These are phyloP conservation scores for Capra hircus DNA, from an alignment of 2,113 vertebrate genomes.

Conservation along the genomic window DNA sequence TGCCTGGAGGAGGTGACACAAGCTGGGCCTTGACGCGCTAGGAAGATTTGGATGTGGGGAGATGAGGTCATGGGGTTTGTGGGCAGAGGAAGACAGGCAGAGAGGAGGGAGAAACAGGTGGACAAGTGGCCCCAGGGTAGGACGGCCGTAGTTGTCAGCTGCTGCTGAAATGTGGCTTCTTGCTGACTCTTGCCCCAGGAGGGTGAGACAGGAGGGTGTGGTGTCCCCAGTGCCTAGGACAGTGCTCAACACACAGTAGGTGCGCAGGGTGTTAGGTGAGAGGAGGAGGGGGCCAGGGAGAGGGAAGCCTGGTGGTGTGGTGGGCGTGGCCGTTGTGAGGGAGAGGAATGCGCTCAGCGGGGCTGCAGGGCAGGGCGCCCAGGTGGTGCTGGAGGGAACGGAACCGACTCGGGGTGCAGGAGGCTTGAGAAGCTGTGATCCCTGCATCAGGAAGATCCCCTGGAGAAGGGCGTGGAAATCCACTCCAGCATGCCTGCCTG, in stretches of 20 bases:
- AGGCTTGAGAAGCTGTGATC: background rate
- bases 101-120: background rate
- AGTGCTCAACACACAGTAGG: background rate
- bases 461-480: background rate
- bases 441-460: background rate
- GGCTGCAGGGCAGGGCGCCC: background rate
- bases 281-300: background rate
- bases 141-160: background rate
- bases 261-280: background rate
- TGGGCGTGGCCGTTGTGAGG: background rate
- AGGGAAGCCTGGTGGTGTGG: background rate
- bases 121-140: background rate
- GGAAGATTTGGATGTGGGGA: background rate
- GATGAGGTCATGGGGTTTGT: background rate
- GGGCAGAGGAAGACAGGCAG: background rate
- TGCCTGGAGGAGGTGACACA: background rate
- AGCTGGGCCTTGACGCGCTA: background rate
- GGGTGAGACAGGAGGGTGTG: rapidly evolving
- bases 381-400: background rate
- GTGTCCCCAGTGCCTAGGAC: background rate
- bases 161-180: background rate
- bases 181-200: background rate
- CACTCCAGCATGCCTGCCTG: background rate
- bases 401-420: rapidly evolving
- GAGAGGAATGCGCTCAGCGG: background rate